Evolutionary conservation across 2,113 vertebrate species (phyloP).

Genomic region (Empidonax traillii): DNA sequence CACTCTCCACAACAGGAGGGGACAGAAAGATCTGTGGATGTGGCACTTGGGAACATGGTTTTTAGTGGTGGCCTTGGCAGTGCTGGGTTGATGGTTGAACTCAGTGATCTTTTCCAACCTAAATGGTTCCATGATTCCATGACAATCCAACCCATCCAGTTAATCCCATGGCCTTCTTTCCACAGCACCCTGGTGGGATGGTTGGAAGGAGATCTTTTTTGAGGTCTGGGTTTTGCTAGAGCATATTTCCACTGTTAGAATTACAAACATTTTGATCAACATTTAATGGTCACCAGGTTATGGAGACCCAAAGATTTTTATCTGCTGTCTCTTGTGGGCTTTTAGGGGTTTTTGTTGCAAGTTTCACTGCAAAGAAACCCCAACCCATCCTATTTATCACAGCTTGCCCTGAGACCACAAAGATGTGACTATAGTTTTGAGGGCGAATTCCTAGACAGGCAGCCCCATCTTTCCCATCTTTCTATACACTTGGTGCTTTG

Average conservation of each 20-base stretch:
- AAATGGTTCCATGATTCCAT: background rate
- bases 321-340: background rate
- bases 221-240: background rate
- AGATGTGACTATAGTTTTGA: background rate
- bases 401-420: background rate
- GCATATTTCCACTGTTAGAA: background rate
- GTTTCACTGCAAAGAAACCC: background rate
- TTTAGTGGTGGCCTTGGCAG: background rate
- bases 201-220: background rate
- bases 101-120: background rate
- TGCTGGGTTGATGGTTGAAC: background rate
- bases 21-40: background rate
- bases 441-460: background rate
- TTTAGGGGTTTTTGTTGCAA: background rate
- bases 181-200: rapidly evolving
- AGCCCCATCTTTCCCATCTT: background rate
- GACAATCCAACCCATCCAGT: background rate
- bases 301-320: background rate
- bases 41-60: background rate
- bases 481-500: background rate
- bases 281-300: background rate
- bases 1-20: background rate
- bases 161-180: background rate
- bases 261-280: background rate
- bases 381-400: background rate